Percentiles rank a stretch among this genome's conserved stretches.
Conservation (phyloP, 2,888 invertebrate genomes). For the Himalopsyche japonica region DNA sequence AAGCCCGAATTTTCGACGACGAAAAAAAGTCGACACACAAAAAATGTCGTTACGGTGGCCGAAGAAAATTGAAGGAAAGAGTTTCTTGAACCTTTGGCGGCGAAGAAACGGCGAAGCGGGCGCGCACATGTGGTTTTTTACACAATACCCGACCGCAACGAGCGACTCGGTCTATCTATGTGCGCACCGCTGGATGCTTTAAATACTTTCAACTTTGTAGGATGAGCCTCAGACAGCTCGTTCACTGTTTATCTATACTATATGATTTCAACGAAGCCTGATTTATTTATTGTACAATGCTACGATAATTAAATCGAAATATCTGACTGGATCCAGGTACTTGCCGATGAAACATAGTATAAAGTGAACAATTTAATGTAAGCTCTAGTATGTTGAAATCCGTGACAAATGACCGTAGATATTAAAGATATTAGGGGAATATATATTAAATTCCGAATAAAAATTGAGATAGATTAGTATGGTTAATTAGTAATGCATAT, state of each 20-base stretch:
- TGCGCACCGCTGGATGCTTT: conserved; percentile 21
- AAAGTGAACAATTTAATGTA: too few relatives aligned
- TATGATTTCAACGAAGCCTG: not conserved
- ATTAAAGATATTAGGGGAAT: too few relatives aligned
- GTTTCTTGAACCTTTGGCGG: conserved; percentile 19
- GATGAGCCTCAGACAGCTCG: not conserved
- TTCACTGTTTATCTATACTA: not conserved
- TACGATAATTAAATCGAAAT: too few relatives aligned
- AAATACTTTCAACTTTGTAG: not conserved
- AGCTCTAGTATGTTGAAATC: too few relatives aligned
- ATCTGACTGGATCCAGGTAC: too few relatives aligned
- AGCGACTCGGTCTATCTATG: not conserved
- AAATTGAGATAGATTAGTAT: too few relatives aligned
- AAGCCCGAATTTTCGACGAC: not conserved
- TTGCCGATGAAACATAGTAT: too few relatives aligned
- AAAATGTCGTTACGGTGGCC: not conserved
- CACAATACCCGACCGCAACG: not conserved
- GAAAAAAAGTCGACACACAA: not conserved
- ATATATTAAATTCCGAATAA: too few relatives aligned
- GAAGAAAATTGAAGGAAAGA: not conserved
- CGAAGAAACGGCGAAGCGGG: not conserved
- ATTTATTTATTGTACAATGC: not conserved
- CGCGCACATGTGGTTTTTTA: conserved; percentile 13
- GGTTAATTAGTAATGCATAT: too few relatives aligned
- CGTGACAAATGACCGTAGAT: too few relatives aligned